phyloP scores from a whole-genome alignment of 2,888 invertebrate species.

The Ryuthela nishihirai region DNA sequence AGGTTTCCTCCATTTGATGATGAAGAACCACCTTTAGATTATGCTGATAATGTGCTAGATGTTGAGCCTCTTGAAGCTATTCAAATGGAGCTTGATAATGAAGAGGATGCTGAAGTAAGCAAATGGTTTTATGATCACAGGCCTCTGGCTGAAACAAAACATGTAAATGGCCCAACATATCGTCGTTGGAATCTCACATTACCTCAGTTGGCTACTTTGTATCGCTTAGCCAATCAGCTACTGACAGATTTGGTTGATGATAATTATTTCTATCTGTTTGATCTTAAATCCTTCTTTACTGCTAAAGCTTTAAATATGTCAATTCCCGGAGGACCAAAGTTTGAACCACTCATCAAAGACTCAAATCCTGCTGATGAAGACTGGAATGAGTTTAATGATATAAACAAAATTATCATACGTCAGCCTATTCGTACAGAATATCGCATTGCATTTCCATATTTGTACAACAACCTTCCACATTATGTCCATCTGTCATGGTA shows the following conservation, averaged over 20 bases:
- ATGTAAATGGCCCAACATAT: constrained; percentile 95
- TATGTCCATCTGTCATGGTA: constrained; percentile 99
- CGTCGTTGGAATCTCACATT: constrained; percentile 92
- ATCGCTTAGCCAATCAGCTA: constrained; percentile 94
- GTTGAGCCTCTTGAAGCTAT: constrained; percentile 99
- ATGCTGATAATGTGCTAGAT: constrained; percentile 97
- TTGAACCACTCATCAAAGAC: constrained; percentile 98
- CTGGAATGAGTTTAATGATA: constrained; percentile 99
- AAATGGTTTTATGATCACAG: constrained; percentile 99
- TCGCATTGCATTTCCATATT: constrained; percentile 96
- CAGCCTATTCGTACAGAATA: constrained; percentile 99
- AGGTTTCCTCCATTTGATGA: constrained; percentile 99
- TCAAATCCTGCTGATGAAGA: constrained; percentile 97
- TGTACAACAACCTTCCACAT: constrained; percentile 98
- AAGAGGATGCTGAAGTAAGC: constrained; percentile 67
- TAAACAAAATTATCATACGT: constrained; percentile 98
- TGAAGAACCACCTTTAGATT: constrained; percentile 98
- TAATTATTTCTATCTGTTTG: constrained; percentile 98
- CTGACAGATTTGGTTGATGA: constrained; percentile 96
- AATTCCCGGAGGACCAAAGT: constrained; percentile 99
- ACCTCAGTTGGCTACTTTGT: constrained; percentile 96
- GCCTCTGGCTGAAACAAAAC: constrained; percentile 86
- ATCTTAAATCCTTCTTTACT: constrained; percentile 98
- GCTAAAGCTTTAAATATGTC: constrained; percentile 99
- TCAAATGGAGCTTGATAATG: constrained; percentile 93